A percentile compares a stretch with the other conserved stretches of the same genome.
phyloP scores from a whole-genome alignment of 2,797 vertebrate species.

The Ctenochaetus hawaiiensis region DNA sequence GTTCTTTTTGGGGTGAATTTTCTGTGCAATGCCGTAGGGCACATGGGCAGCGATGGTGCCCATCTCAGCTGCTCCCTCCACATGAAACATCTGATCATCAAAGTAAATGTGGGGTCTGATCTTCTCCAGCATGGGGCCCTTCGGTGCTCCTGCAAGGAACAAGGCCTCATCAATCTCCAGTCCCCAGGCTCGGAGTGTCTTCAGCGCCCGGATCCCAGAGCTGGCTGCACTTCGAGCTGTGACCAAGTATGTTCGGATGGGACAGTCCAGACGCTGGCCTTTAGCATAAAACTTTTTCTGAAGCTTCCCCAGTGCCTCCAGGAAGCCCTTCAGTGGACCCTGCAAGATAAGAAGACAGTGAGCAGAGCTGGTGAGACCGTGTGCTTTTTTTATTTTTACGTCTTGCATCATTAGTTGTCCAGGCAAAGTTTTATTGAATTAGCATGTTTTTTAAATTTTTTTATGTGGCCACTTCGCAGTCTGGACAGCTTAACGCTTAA shows the following conservation, averaged over 20 bases:
- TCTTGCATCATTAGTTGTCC: background rate
- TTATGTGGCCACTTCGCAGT: background rate
- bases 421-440: conserved; percentile 17
- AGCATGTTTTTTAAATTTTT: conserved; percentile 4
- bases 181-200: conserved; percentile 96
- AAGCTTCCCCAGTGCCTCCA: conserved; percentile 94
- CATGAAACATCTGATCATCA: conserved; percentile 98
- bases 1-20: conserved; percentile 66
- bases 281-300: conserved; percentile 98
- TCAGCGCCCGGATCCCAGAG: conserved; percentile 95
- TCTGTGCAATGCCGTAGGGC: conserved; percentile 95
- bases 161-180: conserved; percentile 96
- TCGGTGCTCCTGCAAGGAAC: conserved; percentile 95
- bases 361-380: background rate
- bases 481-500: background rate
- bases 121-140: conserved; percentile 95
- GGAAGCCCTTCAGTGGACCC: conserved; percentile 96
- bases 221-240: conserved; percentile 96
- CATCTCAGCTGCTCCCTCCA: conserved; percentile 94
- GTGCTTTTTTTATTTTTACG: background rate
- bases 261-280: conserved; percentile 93
- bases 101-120: conserved; percentile 98
- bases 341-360: conserved; percentile 58
- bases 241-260: conserved; percentile 96
- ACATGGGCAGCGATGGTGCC: conserved; percentile 95